Percentiles rank a stretch among this genome's conserved stretches.
Conservation (phyloP, 2,113 vertebrate genomes). For the Syngnathus floridae region DNA sequence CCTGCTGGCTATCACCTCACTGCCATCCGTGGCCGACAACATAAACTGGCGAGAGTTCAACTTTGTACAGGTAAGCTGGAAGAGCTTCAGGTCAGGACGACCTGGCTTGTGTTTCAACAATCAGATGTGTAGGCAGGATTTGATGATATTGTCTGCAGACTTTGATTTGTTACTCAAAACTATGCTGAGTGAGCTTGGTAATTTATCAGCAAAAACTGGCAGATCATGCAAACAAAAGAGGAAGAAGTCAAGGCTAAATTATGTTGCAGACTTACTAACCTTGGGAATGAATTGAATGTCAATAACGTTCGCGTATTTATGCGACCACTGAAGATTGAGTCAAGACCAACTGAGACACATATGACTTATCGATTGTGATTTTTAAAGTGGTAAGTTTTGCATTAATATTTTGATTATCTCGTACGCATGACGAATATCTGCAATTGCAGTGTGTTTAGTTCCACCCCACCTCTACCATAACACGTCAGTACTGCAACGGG, state of each 20-base stretch:
- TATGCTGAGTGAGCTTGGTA: no score
- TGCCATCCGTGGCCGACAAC: slow-evolving; percentile 84
- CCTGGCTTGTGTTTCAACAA: not conserved
- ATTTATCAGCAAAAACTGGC: not conserved
- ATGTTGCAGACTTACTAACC: not conserved
- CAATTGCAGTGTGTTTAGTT: not conserved
- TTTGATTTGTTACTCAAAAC: no score
- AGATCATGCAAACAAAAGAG: not conserved
- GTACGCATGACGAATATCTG: not conserved
- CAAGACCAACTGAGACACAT: not conserved
- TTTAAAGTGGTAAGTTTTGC: not conserved
- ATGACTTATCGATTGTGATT: not conserved
- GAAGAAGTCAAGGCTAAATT: not conserved
- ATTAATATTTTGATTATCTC: not conserved
- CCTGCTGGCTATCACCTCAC: slow-evolving; percentile 86
- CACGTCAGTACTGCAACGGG: not conserved
- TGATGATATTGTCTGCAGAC: not conserved
- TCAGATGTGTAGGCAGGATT: not conserved
- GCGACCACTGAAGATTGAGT: not conserved
- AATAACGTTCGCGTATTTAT: not conserved
- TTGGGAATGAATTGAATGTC: not conserved
- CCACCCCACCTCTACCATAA: not conserved
- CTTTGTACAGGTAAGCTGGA: slow-evolving; percentile 81
- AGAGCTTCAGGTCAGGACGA: not conserved
- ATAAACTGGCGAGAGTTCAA: slow-evolving; percentile 97